Conservation (phyloP, 2,113 vertebrate genomes). For the Arizona elegans region DNA sequence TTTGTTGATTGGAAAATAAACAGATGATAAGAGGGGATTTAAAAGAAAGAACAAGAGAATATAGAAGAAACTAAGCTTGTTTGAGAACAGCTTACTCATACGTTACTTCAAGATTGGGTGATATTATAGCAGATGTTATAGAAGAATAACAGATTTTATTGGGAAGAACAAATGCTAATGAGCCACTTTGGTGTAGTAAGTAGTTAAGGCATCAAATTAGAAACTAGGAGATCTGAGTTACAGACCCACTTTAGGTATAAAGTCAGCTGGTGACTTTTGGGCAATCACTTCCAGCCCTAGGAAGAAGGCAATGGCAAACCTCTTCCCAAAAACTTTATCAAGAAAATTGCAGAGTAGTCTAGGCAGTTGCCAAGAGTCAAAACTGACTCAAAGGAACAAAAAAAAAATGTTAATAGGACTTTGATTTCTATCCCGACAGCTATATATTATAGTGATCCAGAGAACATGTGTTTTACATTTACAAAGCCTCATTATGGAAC, state of each 20-base stretch:
- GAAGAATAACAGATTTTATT: background rate
- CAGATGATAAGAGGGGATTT: no score
- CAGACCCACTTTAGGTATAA: background rate
- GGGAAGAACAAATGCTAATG: background rate
- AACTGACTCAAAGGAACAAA: background rate
- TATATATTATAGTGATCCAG: background rate
- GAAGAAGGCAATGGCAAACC: background rate
- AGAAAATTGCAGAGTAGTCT: background rate
- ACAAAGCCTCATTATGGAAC: background rate
- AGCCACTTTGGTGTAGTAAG: background rate
- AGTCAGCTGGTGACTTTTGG: background rate
- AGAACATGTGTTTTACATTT: background rate
- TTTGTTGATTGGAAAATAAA: background rate
- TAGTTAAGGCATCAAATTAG: background rate
- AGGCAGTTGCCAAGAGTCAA: background rate
- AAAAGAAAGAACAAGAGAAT: no score
- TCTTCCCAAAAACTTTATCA: background rate
- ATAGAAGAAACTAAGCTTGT: no score
- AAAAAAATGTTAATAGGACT: background rate
- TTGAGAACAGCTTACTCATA: no score
- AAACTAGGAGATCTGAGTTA: background rate
- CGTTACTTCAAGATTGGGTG: background rate
- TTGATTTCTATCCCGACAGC: background rate
- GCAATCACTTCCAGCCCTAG: background rate
- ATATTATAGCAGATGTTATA: background rate